Evolutionary conservation across 2,113 vertebrate species (phyloP).

Genomic region (Cichladusa arquata): DNA sequence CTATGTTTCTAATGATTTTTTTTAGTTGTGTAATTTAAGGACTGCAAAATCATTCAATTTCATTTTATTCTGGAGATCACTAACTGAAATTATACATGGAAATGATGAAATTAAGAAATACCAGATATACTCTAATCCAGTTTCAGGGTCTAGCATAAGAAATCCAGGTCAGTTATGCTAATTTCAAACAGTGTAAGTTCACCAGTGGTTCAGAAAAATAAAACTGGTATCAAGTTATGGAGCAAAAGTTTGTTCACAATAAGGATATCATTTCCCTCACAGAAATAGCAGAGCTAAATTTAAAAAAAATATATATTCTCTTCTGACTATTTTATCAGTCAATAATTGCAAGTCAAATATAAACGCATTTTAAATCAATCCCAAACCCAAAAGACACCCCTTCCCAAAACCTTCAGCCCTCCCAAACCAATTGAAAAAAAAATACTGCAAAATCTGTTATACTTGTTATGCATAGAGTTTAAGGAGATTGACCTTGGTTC

Average conservation of each 20-base stretch:
- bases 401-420: not conserved
- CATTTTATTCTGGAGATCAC: conserved; percentile 26
- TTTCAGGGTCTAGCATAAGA: not conserved
- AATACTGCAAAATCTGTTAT: not conserved
- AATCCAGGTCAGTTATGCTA: not conserved
- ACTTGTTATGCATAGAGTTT: not conserved
- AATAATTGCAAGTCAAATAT: not conserved
- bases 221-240: not conserved
- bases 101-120: conserved; percentile 6
- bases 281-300: not conserved
- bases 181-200: not conserved
- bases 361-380: not conserved
- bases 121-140: not conserved
- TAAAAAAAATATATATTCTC: not conserved
- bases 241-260: not conserved
- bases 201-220: not conserved
- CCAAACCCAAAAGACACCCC: not conserved
- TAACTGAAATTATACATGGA: conserved; percentile 43
- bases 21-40: conserved; percentile 56
- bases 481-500: not conserved
- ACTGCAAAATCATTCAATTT: conserved; percentile 36
- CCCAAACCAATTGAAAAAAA: not conserved
- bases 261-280: not conserved
- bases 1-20: conserved; percentile 45
- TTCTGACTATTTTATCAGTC: not conserved